Evolutionary conservation across 1,140 invertebrate genomes (phyloP), one percentile per base, ranked within the genome.

Genomic region (Liolophura sinensis): DNA sequence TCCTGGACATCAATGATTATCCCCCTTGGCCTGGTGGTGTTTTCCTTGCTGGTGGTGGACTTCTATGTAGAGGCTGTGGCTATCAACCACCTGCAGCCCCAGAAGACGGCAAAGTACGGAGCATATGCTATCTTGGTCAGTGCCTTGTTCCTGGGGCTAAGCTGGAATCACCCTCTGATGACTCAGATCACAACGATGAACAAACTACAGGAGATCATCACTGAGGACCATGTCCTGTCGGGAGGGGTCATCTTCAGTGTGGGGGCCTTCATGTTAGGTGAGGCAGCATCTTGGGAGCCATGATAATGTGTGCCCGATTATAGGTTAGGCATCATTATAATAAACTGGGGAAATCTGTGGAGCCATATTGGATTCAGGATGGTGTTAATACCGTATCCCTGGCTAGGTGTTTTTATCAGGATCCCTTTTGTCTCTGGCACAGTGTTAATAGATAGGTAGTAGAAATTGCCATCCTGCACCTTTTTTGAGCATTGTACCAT

Each of bases 31-130:
- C 61, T 86, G 5, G 79, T 85, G 47, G 76, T 84, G 40, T 55
- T 85, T 15, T 81, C 84, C 67, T 79, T 87, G 9, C 77, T 86
- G 57, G 71, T 87, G n/a, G 60, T 87, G 25, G 86, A 87, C 78
- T 87, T 85, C 72, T 87, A 87, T 67, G 81, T 86, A 7, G 86
- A 87, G 62, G 75, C 78, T 24, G 78, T 86, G 0, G 79, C 79
- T 49, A 73, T 67, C 25, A 80, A 74, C 31, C 79, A 80, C 61
- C 72, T 84, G 11, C 79, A 85, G 54, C 64, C 73, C 27, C 60
- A 71, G 16, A 74, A 73, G 25, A 73, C 77, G 25, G 75, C 77
- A 12, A 69, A 77, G 47, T 76, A 74, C 56, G 78, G 81, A 16
- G 61, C 81, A 5, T 73, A 77, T 47, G 74, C 78, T 40, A 80